A percentile compares a stretch with the other conserved stretches of the same genome.
Evolutionary conservation across 2,888 invertebrate species (phyloP).

Genomic region (Eugnorisma glareosa): DNA sequence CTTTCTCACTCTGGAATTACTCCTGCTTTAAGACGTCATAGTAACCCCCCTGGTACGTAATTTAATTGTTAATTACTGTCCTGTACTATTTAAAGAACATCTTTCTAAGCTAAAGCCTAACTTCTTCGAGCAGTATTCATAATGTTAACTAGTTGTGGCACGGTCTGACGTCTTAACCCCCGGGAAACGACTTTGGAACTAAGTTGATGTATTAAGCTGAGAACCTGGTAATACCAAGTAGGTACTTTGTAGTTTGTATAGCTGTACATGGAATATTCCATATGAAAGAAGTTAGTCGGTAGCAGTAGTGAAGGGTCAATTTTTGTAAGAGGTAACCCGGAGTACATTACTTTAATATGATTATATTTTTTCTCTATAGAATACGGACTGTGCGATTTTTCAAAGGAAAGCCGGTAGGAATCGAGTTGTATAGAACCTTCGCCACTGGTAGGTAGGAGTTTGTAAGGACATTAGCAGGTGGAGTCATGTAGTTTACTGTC

Average conservation of each 20-base stretch:
- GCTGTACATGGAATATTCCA: neutral
- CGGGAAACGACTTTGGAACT: constrained; percentile 33
- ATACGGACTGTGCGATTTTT: no score
- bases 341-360: no score
- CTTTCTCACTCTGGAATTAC: no score
- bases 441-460: no score
- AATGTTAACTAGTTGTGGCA: constrained; percentile 27
- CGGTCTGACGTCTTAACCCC: constrained; percentile 19
- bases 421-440: no score
- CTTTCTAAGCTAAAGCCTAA: neutral
- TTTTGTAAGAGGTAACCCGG: no score
- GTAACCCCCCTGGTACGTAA: no score
- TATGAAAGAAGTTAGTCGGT: neutral
- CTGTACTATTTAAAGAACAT: neutral
- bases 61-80: neutral
- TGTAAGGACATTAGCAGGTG: neutral
- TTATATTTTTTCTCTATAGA: no score
- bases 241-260: constrained; percentile 1
- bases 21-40: no score
- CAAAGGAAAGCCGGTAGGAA: no score
- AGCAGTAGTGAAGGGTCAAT: no score
- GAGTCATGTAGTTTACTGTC: neutral
- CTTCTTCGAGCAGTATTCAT: constrained; percentile 18
- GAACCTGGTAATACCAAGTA: constrained; percentile 5
- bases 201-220: constrained; percentile 39